Evolutionary conservation across 2,797 vertebrate genomes (phyloP).

Genomic region (Triplophysa yarkandensis): DNA sequence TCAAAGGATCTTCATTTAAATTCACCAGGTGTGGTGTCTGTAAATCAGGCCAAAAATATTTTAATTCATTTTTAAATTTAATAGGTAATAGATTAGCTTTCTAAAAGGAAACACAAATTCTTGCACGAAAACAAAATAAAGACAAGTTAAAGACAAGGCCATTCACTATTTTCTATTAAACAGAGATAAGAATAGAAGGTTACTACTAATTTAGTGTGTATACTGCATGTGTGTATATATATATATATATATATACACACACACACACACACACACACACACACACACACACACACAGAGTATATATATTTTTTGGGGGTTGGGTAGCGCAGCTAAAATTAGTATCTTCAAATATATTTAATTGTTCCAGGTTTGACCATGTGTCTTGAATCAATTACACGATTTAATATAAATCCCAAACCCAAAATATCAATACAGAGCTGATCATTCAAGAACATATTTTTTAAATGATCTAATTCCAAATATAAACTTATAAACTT

Average conservation of each 20-base stretch:
- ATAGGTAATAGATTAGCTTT: neutral
- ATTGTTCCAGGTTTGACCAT: neutral
- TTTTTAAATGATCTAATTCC: too few relatives aligned
- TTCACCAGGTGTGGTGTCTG: slow-evolving; percentile 97
- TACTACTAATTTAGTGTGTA: neutral
- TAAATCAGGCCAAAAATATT: slow-evolving; percentile 34
- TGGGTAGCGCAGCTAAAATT: neutral
- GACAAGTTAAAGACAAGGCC: neutral
- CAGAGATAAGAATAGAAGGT: neutral
- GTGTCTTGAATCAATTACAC: neutral
- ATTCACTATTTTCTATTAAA: neutral
- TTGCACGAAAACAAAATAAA: slow-evolving; percentile 15
- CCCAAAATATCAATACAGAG: neutral
- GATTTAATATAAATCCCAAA: neutral
- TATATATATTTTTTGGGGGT: too few relatives aligned
- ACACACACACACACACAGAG: too few relatives aligned
- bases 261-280: too few relatives aligned
- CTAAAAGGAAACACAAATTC: neutral
- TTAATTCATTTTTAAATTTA: neutral
- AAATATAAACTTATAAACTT: too few relatives aligned
- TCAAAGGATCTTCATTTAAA: slow-evolving; percentile 95
- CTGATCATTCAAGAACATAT: neutral
- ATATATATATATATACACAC: too few relatives aligned
- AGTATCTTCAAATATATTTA: neutral
- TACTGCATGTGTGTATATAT: too few relatives aligned